phyloP scores from a whole-genome alignment of 2,113 vertebrate species.

The Clarias batrachus region DNA sequence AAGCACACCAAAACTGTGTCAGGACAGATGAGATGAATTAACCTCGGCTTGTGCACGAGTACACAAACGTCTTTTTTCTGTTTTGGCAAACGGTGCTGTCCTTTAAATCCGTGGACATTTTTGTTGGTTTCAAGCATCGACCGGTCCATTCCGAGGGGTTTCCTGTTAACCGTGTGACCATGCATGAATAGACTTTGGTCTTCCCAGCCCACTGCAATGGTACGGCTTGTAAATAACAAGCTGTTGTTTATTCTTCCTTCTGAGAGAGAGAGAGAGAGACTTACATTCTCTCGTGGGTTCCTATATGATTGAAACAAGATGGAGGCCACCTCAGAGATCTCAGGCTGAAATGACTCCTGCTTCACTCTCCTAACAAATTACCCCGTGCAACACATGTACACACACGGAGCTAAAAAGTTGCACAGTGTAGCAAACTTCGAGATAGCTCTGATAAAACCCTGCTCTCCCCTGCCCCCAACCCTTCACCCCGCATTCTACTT shows the following conservation, averaged over 20 bases:
- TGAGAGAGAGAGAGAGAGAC: conserved; percentile 17
- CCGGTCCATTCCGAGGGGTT: conserved; percentile 34
- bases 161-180: conserved; percentile 42
- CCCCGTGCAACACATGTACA: conserved; percentile 4
- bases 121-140: conserved; percentile 20
- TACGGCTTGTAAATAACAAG: conserved; percentile 49
- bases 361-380: conserved; percentile 41
- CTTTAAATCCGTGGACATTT: conserved; percentile 42
- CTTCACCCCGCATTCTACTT: conserved; percentile 69
- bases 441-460: conserved; percentile 36
- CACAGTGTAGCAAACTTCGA: conserved; percentile 21
- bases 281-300: conserved; percentile 29
- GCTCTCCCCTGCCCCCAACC: conserved; percentile 56
- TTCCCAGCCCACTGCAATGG: conserved; percentile 2
- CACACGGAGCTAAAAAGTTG: conserved; percentile 23
- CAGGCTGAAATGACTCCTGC: conserved; percentile 19
- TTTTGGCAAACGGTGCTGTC: conserved; percentile 39
- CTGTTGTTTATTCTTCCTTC: conserved; percentile 43
- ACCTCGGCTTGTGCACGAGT: conserved; percentile 50
- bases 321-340: conserved; percentile 36
- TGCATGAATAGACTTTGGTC: conserved; percentile 33
- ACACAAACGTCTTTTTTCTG: conserved; percentile 60
- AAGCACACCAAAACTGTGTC: conserved; percentile 65
- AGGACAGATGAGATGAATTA: conserved; percentile 71
- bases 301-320: conserved; percentile 52